Percentiles rank a stretch among this genome's conserved stretches.
Conservation (phyloP, 2,797 vertebrate genomes). For the Hozukius guyotensis region DNA sequence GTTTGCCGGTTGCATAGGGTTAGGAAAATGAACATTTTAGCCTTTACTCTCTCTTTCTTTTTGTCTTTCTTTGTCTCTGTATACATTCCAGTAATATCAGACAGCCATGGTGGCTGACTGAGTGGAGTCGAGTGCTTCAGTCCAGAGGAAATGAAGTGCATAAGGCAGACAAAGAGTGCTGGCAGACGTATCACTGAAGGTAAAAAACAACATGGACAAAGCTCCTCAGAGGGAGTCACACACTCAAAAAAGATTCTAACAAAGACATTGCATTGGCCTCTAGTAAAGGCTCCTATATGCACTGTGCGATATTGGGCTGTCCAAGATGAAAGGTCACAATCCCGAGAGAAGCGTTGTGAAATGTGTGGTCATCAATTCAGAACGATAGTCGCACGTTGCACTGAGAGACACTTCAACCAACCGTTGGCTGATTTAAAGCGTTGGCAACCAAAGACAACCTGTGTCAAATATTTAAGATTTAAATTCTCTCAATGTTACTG, state of each 20-base stretch:
- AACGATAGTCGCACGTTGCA: not conserved
- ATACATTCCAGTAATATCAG: constrained; percentile 1
- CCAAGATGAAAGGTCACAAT: not conserved
- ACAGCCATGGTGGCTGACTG: not conserved
- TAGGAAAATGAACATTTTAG: not conserved
- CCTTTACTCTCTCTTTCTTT: not conserved
- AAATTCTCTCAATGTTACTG: too few relatives aligned
- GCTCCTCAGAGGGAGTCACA: not conserved
- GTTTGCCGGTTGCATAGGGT: not conserved
- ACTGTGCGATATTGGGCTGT: not conserved
- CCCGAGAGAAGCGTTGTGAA: not conserved
- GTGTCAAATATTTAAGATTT: not conserved
- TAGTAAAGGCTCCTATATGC: not conserved
- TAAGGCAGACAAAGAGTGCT: not conserved
- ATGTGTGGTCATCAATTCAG: not conserved
- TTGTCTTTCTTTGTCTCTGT: not conserved
- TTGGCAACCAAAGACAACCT: not conserved
- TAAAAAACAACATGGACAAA: constrained; percentile 15
- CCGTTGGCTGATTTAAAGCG: not conserved
- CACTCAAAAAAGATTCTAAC: not conserved
- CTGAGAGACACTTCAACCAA: not conserved
- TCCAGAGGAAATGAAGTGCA: not conserved
- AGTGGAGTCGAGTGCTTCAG: not conserved
- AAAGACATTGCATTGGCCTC: not conserved
- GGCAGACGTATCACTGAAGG: not conserved